phyloP scores from a whole-genome alignment of 2,888 invertebrate genomes.

The Drosophila cyrtoloma region DNA sequence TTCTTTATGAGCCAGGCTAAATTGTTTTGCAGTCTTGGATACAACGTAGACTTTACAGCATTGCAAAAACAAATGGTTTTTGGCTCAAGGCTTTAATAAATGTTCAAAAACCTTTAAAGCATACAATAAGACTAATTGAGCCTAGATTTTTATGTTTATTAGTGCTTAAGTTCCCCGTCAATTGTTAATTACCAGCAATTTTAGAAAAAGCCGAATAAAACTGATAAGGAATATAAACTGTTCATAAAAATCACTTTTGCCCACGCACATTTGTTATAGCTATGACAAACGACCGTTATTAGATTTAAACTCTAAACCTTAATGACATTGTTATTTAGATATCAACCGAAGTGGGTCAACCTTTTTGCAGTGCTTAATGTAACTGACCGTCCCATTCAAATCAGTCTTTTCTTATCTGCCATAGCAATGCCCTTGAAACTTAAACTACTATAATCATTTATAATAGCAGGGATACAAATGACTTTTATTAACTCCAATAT shows the following conservation, averaged over 20 bases:
- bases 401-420: background rate
- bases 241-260: background rate
- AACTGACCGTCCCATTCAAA: background rate
- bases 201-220: background rate
- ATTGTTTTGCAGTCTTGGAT: constrained; percentile 1
- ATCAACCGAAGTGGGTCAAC: background rate
- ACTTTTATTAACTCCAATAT: no score
- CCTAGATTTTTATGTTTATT: background rate
- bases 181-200: background rate
- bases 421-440: background rate
- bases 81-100: constrained; percentile 16
- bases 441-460: background rate
- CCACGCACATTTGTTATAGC: background rate
- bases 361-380: background rate
- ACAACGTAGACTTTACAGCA: background rate
- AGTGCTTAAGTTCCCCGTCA: background rate
- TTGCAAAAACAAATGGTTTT: background rate
- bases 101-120: background rate
- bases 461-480: background rate
- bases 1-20: background rate
- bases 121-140: constrained; percentile 1
- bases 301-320: no score
- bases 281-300: no score
- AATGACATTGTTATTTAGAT: background rate
- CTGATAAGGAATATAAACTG: background rate